Conservation (phyloP, 2,113 vertebrate species). For the Plecotus auritus region DNA sequence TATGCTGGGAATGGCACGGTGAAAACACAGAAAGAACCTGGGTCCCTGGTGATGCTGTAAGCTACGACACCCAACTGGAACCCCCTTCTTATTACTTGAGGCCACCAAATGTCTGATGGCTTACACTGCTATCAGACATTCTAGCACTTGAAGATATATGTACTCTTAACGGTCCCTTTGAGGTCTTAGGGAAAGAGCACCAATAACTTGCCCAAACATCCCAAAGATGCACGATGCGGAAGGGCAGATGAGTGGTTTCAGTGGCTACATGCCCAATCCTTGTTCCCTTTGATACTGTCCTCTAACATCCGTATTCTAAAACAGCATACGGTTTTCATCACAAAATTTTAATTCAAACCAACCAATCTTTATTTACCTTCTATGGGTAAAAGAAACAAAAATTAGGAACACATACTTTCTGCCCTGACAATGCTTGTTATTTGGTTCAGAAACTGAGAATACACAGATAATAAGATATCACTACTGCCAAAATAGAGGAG, state of each 20-base stretch:
- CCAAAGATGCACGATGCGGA: too few species aligned
- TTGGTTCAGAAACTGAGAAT: not conserved
- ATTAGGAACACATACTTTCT: not conserved
- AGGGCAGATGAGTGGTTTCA: not conserved
- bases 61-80: not conserved
- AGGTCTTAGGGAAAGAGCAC: not conserved
- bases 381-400: not conserved
- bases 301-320: not conserved
- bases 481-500: not conserved
- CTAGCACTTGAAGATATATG: not conserved
- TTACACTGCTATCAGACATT: not conserved
- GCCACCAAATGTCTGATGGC: not conserved
- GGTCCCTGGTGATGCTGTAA: not conserved
- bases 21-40: not conserved
- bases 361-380: not conserved
- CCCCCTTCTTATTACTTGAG: not conserved
- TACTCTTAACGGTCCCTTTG: not conserved
- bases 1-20: not conserved
- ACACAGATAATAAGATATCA: not conserved
- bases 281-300: not conserved
- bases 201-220: not conserved
- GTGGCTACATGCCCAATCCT: rapidly evolving
- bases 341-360: not conserved
- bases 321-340: not conserved
- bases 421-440: not conserved